Evolutionary conservation across 2,888 invertebrate species (phyloP).

Genomic region (Drosophila koepferae): DNA sequence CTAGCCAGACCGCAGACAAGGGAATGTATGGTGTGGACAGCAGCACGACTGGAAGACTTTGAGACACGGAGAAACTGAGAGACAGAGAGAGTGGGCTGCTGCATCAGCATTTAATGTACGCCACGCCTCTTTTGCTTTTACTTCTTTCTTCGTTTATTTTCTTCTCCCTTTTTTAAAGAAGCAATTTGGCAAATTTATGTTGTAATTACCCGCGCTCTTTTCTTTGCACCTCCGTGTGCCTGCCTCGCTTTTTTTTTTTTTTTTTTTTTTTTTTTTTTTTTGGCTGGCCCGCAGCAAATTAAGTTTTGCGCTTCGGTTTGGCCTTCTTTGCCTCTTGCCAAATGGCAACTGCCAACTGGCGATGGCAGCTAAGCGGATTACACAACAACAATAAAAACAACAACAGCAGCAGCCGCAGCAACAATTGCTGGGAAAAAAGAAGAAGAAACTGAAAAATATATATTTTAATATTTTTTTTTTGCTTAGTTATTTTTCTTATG

Average conservation of each 20-base stretch:
- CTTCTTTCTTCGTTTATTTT: background rate
- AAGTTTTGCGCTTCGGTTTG: conserved; percentile 69
- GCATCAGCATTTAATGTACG: conserved; percentile 49
- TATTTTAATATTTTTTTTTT: conserved; percentile 25
- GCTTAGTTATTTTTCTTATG: conserved; percentile 27
- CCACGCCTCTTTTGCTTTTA: conserved; percentile 7
- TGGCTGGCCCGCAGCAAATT: conserved; percentile 58
- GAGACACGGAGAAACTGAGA: background rate
- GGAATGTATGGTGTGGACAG: background rate
- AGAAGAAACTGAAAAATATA: conserved; percentile 3
- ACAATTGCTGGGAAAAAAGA: conserved; percentile 1
- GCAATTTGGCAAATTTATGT: conserved; percentile 78
- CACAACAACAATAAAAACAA: conserved; percentile 30
- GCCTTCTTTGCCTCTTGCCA: conserved; percentile 43
- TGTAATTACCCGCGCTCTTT: conserved; percentile 55
- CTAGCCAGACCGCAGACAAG: conserved; percentile 47
- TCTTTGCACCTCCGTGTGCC: background rate
- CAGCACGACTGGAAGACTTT: background rate
- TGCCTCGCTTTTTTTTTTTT: too few relatives aligned
- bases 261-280: background rate
- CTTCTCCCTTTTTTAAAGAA: conserved; percentile 54
- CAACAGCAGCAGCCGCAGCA: background rate
- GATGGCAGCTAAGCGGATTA: conserved; percentile 76
- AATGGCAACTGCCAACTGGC: conserved; percentile 57
- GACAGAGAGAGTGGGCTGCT: background rate